Evolutionary conservation across 2,888 invertebrate genomes (phyloP), one percentile per base, ranked within the genome.

Genomic region (Bimastos eiseni): DNA sequence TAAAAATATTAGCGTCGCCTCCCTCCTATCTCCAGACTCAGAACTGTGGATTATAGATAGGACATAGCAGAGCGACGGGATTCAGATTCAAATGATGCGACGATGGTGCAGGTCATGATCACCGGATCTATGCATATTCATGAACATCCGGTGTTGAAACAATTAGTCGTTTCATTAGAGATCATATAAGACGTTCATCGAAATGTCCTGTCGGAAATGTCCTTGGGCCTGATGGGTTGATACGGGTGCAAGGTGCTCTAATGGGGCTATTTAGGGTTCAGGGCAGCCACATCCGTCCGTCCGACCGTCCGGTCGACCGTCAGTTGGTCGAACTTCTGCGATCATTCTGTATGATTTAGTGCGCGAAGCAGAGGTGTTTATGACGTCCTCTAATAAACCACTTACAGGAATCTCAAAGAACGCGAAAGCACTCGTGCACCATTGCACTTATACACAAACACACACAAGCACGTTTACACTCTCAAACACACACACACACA

Each of bases 101-200:
- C 17, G 30, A 4, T 5, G n/a, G n/a, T n/a, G n/a, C n/a, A n/a
- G n/a, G n/a, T n/a, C n/a, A n/a, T n/a, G n/a, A n/a, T 70, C 70
- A n/a, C 70, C 30, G 70, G 70, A 70, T 70, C n/a, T 70, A 11
- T n/a, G 70, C 70, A 70, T n/a, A n/a, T 70, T 70, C 70, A 70
- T n/a, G n/a, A 70, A n/a, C 70, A n/a, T 70, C 70, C 70, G 70
- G 70, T n/a, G n/a, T 49, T 70, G 70, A 70, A 70, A 70, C 70
- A n/a, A 70, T 70, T 70, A 70, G 11, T 70, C 11, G 70, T 70
- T 70, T 70, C 70, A n/a, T 70, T n/a, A 70, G 30, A n/a, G 70
- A n/a, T 70, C 70, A 70, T 70, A 44, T 44, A 49, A 49, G 49
- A 24, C 49, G 24, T 49, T 24, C 49, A 49, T 49, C 49, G 3